phyloP scores from a whole-genome alignment of 2,888 invertebrate genomes.

The Hemicrepidius hirtus region DNA sequence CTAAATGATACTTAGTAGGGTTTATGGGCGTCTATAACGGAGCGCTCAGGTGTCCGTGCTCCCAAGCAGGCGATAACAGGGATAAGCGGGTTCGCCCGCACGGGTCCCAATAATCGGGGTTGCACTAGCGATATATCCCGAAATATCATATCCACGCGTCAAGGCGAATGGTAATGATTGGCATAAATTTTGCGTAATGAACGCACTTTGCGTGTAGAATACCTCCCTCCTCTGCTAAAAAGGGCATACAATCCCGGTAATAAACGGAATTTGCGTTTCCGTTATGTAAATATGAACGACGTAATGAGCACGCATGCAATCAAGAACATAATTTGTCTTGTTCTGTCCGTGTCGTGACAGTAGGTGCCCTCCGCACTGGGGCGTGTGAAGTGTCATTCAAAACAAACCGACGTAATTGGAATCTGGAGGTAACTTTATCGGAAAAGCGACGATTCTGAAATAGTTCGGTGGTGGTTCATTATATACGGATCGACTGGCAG shows the following conservation, averaged over 20 bases:
- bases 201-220: slow-evolving; percentile 65
- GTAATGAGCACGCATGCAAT: slow-evolving; percentile 61
- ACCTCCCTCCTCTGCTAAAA: slow-evolving; percentile 50
- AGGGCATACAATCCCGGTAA: slow-evolving; percentile 55
- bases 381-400: slow-evolving; percentile 65
- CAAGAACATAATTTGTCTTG: slow-evolving; percentile 64
- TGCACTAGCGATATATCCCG: slow-evolving; percentile 57
- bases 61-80: slow-evolving; percentile 72
- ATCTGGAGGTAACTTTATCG: slow-evolving; percentile 54
- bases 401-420: slow-evolving; percentile 60
- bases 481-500: slow-evolving; percentile 44
- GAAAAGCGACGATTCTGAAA: slow-evolving; percentile 53
- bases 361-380: slow-evolving; percentile 52
- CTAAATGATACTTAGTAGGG: slow-evolving; percentile 59
- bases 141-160: slow-evolving; percentile 72
- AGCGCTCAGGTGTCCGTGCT: slow-evolving; percentile 70
- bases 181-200: slow-evolving; percentile 72
- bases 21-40: slow-evolving; percentile 60
- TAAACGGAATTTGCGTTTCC: slow-evolving; percentile 61
- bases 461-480: slow-evolving; percentile 50
- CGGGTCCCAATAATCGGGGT: slow-evolving; percentile 68
- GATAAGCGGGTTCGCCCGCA: slow-evolving; percentile 68
- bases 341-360: slow-evolving; percentile 59
- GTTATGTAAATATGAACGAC: slow-evolving; percentile 57
- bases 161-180: slow-evolving; percentile 72